phyloP scores from a whole-genome alignment of 2,797 vertebrate species.

The Diplodus puntazzo region DNA sequence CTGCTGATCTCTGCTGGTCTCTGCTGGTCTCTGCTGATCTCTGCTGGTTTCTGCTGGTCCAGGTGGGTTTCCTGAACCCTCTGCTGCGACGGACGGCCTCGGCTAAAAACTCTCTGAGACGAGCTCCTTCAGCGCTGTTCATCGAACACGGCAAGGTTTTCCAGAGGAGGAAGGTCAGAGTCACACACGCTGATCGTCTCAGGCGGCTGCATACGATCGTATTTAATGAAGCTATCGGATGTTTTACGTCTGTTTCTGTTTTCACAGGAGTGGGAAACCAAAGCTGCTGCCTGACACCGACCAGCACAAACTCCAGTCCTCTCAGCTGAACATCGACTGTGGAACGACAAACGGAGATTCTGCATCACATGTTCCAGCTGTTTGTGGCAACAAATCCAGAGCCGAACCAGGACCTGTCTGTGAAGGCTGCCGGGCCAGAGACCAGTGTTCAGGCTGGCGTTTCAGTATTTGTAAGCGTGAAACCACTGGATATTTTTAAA shows the following conservation, averaged over 20 bases:
- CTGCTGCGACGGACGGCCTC: slow-evolving; percentile 86
- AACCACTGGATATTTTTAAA: no score
- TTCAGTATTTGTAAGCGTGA: no score
- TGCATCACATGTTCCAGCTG: no score
- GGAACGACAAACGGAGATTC: no score
- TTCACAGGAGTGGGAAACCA: slow-evolving; percentile 88
- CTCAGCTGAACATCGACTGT: neutral
- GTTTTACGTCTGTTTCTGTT: neutral
- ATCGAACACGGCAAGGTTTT: slow-evolving; percentile 83
- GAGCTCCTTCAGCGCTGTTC: slow-evolving; percentile 76
- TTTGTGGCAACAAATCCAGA: no score
- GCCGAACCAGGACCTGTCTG: no score
- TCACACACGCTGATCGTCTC: no score
- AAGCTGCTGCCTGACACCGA: slow-evolving; percentile 78
- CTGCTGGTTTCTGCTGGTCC: slow-evolving; percentile 32
- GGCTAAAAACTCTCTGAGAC: slow-evolving; percentile 81
- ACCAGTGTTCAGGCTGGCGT: no score
- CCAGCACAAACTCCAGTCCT: neutral
- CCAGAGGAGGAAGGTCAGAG: slow-evolving; percentile 84
- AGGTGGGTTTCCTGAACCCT: slow-evolving; percentile 85
- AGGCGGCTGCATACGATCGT: neutral
- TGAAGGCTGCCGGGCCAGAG: no score
- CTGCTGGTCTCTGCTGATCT: no score
- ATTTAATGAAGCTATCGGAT: no score
- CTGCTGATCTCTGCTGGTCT: no score